phyloP scores from a whole-genome alignment of 2,797 vertebrate genomes.

The Hafferia zeledoni region DNA sequence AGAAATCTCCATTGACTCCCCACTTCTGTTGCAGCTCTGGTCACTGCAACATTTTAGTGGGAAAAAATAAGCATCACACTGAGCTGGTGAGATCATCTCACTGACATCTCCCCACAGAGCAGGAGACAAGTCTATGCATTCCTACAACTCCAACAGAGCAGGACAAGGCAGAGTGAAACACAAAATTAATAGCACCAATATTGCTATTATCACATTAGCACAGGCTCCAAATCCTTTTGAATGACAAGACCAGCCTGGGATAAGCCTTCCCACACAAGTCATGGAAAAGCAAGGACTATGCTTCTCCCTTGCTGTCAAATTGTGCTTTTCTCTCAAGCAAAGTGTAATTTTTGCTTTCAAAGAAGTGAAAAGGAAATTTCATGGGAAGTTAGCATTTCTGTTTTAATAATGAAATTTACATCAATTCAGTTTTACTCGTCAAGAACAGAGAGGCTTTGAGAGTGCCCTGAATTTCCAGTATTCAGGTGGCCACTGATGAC shows the following conservation, averaged over 20 bases:
- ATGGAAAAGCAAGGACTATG: neutral
- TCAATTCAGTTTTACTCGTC: neutral
- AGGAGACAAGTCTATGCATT: neutral
- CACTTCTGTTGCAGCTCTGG: neutral
- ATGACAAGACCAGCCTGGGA: neutral
- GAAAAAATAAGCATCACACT: neutral
- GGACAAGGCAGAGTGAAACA: neutral
- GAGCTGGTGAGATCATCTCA: neutral
- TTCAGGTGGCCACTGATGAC: slow-evolving; percentile 40
- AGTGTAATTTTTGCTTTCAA: slow-evolving; percentile 14
- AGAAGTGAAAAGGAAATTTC: neutral
- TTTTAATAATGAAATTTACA: slow-evolving; percentile 4
- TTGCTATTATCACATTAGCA: neutral
- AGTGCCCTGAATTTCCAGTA: slow-evolving; percentile 2
- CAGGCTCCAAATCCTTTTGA: slow-evolving; percentile 1
- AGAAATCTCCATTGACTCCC: neutral
- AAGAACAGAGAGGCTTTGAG: neutral
- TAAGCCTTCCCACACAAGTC: neutral
- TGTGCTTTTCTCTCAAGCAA: neutral
- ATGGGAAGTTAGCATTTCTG: neutral
- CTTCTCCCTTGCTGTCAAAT: neutral
- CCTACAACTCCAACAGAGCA: neutral
- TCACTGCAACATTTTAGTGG: neutral
- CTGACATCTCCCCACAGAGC: neutral
- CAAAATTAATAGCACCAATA: neutral